A percentile compares a stretch with the other conserved stretches of the same genome.
These are phyloP conservation scores for Tromatobia lineatoria DNA, from an alignment of 2,888 invertebrate genomes.

Conservation along the genomic window DNA sequence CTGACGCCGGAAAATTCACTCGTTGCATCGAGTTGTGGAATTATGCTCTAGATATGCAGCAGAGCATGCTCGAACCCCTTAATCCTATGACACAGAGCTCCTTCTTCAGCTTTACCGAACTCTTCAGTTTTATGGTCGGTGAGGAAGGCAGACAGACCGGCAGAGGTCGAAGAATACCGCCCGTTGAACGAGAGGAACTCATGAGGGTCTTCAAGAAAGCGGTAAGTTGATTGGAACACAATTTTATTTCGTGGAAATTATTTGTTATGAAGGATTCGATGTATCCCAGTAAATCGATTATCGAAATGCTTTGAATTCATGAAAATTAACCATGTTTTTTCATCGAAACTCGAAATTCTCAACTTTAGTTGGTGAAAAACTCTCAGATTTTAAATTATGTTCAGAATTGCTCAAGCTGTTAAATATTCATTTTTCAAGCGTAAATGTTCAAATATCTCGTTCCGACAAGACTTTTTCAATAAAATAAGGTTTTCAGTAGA, in stretches of 20 bases:
- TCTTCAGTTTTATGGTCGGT: slow-evolving; percentile 97
- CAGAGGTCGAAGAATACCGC: slow-evolving; percentile 91
- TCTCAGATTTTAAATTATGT: too few species aligned
- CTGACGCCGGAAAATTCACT: slow-evolving; percentile 97
- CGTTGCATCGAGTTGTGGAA: slow-evolving; percentile 98
- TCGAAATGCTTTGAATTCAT: too few species aligned
- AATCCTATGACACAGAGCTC: slow-evolving; percentile 98
- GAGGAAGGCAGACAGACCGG: slow-evolving; percentile 91
- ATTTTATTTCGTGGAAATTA: neutral
- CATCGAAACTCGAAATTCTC: too few species aligned
- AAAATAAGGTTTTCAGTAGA: too few species aligned
- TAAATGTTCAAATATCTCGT: too few species aligned
- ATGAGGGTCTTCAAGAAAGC: slow-evolving; percentile 94
- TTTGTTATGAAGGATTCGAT: neutral
- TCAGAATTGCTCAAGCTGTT: too few species aligned
- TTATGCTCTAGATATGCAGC: slow-evolving; percentile 98
- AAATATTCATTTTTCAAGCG: too few species aligned
- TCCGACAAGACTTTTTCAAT: too few species aligned
- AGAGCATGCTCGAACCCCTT: slow-evolving; percentile 95
- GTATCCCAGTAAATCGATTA: too few species aligned
- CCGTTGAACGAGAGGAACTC: slow-evolving; percentile 93
- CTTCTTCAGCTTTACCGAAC: slow-evolving; percentile 97
- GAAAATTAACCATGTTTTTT: too few species aligned
- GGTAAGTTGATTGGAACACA: slow-evolving; percentile 84
- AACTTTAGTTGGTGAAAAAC: too few species aligned